Percentiles rank a stretch among this genome's conserved stretches.
Evolutionary conservation across 1,140 invertebrate species (phyloP).

Genomic region (fruit fly (Drosophila melanogaster)): DNA sequence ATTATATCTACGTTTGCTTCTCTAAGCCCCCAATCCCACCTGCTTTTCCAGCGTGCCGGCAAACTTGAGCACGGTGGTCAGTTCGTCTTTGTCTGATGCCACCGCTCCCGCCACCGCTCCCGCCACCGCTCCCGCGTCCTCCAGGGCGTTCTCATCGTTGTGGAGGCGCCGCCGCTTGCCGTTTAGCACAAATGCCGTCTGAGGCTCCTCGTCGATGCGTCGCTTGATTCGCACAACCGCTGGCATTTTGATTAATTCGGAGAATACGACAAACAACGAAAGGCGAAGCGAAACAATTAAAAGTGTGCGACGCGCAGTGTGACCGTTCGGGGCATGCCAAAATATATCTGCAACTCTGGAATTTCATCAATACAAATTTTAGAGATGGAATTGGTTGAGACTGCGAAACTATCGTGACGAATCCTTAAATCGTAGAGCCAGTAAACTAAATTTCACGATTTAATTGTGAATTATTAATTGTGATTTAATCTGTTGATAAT

Average conservation of each 20-base stretch:
- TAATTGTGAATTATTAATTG: too few relatives aligned
- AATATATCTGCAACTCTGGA: conserved; percentile 5
- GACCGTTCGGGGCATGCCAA: conserved; percentile 4
- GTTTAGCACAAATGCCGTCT: conserved; percentile 86
- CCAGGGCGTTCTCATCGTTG: conserved; percentile 38
- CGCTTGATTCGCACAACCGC: conserved; percentile 87
- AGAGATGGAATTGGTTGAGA: background rate
- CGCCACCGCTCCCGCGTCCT: conserved; percentile 16
- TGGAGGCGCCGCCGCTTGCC: conserved; percentile 85
- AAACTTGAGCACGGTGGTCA: conserved; percentile 86
- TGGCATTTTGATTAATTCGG: conserved; percentile 84
- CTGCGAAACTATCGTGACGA: background rate
- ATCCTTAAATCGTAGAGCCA: background rate
- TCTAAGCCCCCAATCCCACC: conserved; percentile 29
- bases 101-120: conserved; percentile 1
- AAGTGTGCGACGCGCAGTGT: conserved; percentile 20
- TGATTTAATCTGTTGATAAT: too few relatives aligned
- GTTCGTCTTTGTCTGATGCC: conserved; percentile 55
- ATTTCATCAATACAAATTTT: background rate
- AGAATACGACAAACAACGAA: conserved; percentile 13
- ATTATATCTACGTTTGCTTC: background rate
- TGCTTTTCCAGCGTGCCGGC: conserved; percentile 86
- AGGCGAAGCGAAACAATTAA: conserved; percentile 3
- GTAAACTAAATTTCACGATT: too few relatives aligned
- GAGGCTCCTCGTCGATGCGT: conserved; percentile 86